Evolutionary conservation across 2,888 invertebrate species (phyloP), one percentile per base, ranked within the genome.

Genomic region (Papilio protenor): DNA sequence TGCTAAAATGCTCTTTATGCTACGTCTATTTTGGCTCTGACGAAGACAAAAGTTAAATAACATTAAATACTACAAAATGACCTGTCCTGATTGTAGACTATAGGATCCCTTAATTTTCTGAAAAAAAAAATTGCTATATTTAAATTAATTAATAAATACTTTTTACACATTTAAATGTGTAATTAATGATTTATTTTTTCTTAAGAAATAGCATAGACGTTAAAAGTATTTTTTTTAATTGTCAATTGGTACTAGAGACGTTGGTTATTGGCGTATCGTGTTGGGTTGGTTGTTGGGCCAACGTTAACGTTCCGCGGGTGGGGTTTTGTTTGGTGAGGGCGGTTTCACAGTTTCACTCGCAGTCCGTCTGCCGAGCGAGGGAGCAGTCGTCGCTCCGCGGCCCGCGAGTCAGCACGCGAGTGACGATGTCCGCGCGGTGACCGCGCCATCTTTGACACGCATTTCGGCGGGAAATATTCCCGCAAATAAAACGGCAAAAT

Each of bases 261-360:
- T 76, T 76, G 75, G 77, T 52, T 18, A 33, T 59, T 64, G 64
- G 72, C 33, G 59, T 27, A 47, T 45, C 69, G 76, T 49, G 74
- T 55, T 76, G 77, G 78, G 76, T 66, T 66, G 77, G 76, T 76
- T 57, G 76, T 76, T 76, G 71, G 76, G 71, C 61, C 59, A 52
- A 77, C 49, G 73, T 52, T 74, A 16, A 66, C 73, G 73, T 66
- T 64, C 73, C 66, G 88, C 91, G 92, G 94, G 94, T 92, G 94
- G 94, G 94, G 94, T 94, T 93, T 91, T 93, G 93, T 94, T 93
- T 92, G 92, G 87, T 87, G 93, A 94, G 93, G 94, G 94, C 94
- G 94, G 94, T 92, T 94, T 91, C 90, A 89, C 94, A 94, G 94
- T 92, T 94, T 91, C 90, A 89, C 89, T 88, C 88, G 89, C 86